Conservation (phyloP, 2,113 vertebrate species). For the Orycteropus afer region DNA sequence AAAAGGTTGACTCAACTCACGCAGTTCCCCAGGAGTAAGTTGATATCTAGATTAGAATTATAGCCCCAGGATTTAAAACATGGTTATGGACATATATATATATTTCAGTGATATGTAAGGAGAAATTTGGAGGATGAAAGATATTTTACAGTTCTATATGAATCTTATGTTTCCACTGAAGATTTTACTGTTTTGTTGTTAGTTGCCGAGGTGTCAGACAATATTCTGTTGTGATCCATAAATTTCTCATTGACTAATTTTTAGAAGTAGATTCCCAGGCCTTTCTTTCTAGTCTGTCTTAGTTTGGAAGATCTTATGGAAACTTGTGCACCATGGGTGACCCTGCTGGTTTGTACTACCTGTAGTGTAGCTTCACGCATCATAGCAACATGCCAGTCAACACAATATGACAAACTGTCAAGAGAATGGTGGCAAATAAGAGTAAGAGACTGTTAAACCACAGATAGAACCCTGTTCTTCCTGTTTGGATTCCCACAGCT, state of each 20-base stretch:
- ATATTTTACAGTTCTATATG: background rate
- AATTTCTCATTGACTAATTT: too few species aligned
- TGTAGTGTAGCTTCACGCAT: too few species aligned
- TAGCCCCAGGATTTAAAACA: constrained; percentile 6
- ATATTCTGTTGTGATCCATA: too few species aligned
- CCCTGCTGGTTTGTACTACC: too few species aligned
- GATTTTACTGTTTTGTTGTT: too few species aligned
- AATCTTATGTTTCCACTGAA: background rate
- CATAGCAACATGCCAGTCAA: too few species aligned
- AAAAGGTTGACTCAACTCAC: background rate
- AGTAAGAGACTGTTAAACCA: background rate
- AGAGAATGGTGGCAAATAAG: background rate
- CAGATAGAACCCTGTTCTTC: background rate
- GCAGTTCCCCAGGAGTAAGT: background rate
- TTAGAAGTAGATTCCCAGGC: too few species aligned
- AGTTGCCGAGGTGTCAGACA: too few species aligned
- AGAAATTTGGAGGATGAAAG: background rate
- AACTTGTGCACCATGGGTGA: too few species aligned
- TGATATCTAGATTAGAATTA: background rate
- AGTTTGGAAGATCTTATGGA: too few species aligned
- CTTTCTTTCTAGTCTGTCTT: too few species aligned
- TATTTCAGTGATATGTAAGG: background rate
- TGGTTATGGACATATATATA: background rate
- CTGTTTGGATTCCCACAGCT: background rate
- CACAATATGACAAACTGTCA: too few species aligned